These are phyloP conservation scores for Neria commutata DNA, from an alignment of 2,888 invertebrate genomes.

Conservation along the genomic window DNA sequence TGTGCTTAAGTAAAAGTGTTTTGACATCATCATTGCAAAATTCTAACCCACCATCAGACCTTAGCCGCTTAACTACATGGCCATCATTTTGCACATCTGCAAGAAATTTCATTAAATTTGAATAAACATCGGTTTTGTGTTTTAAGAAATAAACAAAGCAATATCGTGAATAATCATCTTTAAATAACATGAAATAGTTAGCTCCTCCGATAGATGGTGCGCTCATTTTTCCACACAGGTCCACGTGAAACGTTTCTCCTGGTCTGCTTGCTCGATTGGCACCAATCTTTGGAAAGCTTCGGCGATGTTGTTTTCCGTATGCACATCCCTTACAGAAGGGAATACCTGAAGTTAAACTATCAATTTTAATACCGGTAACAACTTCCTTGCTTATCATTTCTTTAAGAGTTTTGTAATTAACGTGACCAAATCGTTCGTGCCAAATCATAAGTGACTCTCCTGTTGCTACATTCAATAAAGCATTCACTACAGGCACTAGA, in stretches of 20 bases:
- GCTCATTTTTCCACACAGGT: slow-evolving; percentile 27
- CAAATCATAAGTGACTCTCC: slow-evolving; percentile 24
- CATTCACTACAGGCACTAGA: slow-evolving; percentile 7
- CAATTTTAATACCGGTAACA: slow-evolving; percentile 8
- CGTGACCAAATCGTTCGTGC: slow-evolving; percentile 36
- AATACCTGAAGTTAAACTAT: not conserved
- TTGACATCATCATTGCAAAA: slow-evolving; percentile 17
- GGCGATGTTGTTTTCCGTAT: slow-evolving; percentile 20
- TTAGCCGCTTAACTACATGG: slow-evolving; percentile 12
- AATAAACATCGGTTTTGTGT: slow-evolving; percentile 22
- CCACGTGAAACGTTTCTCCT: slow-evolving; percentile 22
- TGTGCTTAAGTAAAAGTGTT: slow-evolving; percentile 6
- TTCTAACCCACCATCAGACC: slow-evolving; percentile 18
- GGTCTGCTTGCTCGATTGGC: slow-evolving; percentile 8
- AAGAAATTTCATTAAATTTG: slow-evolving; percentile 14
- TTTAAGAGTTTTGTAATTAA: slow-evolving; percentile 26
- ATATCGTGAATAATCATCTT: slow-evolving; percentile 27
- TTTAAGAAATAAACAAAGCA: slow-evolving; percentile 28
- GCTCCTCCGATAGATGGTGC: slow-evolving; percentile 24
- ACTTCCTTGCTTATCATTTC: slow-evolving; percentile 9
- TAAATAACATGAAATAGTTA: slow-evolving; percentile 27
- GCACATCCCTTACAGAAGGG: slow-evolving; percentile 20
- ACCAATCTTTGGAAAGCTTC: slow-evolving; percentile 11
- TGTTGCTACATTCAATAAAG: slow-evolving; percentile 16
- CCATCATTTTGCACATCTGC: slow-evolving; percentile 18